These are phyloP conservation scores for Vulpes lagopus DNA, from an alignment of 2,113 vertebrate genomes.

Conservation along the genomic window DNA sequence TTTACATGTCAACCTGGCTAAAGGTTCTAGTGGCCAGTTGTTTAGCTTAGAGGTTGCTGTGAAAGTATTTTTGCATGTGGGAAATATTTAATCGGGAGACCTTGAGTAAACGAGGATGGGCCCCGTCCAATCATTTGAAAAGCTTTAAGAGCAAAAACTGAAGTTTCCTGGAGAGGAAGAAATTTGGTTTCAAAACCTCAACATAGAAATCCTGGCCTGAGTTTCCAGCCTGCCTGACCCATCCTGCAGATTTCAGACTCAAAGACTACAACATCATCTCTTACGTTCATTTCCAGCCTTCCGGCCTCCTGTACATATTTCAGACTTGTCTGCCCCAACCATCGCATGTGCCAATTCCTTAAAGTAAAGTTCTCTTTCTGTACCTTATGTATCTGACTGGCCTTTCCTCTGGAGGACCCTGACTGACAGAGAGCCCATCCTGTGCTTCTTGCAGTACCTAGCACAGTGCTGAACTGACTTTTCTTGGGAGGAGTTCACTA, in stretches of 20 bases:
- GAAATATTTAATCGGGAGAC: background rate
- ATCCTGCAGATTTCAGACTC: background rate
- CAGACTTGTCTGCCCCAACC: background rate
- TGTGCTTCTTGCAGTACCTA: background rate
- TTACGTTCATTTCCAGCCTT: background rate
- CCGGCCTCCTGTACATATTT: background rate
- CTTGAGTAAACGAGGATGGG: background rate
- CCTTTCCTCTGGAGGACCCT: background rate
- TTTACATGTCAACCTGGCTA: background rate
- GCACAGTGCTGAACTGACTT: background rate
- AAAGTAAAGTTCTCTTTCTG: background rate
- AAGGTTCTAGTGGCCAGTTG: background rate
- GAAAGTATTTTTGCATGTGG: background rate
- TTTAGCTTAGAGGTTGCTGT: background rate
- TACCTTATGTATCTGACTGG: background rate
- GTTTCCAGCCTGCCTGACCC: background rate
- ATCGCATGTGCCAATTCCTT: background rate
- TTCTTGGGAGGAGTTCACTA: background rate
- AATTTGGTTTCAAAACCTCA: background rate
- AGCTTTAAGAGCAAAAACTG: background rate
- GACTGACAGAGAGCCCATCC: background rate
- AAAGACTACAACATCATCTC: background rate
- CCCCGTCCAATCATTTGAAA: background rate
- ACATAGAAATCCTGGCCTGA: background rate
- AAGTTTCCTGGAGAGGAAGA: background rate